phyloP scores from a whole-genome alignment of 2,888 invertebrate species.

The Disparrhopalites patrizii region DNA sequence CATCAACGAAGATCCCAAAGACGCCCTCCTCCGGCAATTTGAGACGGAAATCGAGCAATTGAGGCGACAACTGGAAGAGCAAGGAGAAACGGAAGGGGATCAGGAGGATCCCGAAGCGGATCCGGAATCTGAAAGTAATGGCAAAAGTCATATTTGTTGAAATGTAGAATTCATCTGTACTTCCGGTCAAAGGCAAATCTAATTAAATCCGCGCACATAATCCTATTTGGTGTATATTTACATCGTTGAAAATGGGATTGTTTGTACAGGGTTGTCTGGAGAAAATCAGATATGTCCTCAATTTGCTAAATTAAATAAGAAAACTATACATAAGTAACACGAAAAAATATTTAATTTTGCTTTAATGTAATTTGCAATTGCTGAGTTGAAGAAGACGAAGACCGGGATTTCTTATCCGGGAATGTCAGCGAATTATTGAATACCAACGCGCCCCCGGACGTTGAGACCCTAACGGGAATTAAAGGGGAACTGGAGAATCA shows the following conservation, averaged over 20 bases:
- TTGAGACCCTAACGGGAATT: slow-evolving; percentile 32
- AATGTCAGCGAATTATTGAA: slow-evolving; percentile 19
- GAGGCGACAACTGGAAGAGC: slow-evolving; percentile 76
- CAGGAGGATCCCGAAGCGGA: neutral
- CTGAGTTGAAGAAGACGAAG: slow-evolving; percentile 43
- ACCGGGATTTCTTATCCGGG: neutral
- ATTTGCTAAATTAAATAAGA: too few species aligned
- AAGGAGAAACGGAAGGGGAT: slow-evolving; percentile 49
- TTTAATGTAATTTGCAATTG: too few species aligned
- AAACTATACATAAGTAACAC: too few species aligned
- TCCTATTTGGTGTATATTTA: too few species aligned
- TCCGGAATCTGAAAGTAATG: neutral
- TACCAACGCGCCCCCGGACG: slow-evolving; percentile 6
- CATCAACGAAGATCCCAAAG: slow-evolving; percentile 96
- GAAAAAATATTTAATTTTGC: too few species aligned
- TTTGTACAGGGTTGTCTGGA: too few species aligned
- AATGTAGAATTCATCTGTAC: too few species aligned
- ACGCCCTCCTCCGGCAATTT: slow-evolving; percentile 89
- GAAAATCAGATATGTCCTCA: too few species aligned
- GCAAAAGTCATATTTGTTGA: too few species aligned
- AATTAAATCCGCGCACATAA: too few species aligned
- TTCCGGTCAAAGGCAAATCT: too few species aligned
- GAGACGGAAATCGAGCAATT: slow-evolving; percentile 94
- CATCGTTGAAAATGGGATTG: too few species aligned
- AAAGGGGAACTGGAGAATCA: slow-evolving; percentile 43